Conservation (phyloP, 2,797 vertebrate genomes). For the Telmatherina bonti region DNA sequence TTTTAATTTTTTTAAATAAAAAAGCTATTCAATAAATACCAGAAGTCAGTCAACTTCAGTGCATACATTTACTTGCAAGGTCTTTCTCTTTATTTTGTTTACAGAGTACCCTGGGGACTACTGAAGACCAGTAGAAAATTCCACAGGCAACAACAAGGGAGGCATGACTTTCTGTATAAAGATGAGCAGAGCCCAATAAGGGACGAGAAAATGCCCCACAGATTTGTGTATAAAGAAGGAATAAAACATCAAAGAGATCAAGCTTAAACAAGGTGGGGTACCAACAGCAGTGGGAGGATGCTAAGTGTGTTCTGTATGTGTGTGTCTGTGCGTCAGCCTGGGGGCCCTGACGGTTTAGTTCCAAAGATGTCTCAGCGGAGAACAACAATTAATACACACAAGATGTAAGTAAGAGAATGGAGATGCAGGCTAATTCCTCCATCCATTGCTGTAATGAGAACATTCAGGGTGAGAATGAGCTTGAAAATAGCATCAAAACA, state of each 20-base stretch:
- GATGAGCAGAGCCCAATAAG: constrained; percentile 53
- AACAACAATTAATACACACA: constrained; percentile 72
- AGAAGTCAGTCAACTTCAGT: constrained; percentile 2
- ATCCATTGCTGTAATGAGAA: constrained; percentile 45
- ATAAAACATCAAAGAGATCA: constrained; percentile 65
- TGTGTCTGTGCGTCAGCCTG: constrained; percentile 45
- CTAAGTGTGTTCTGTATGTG: constrained; percentile 44
- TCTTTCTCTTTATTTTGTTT: constrained; percentile 39
- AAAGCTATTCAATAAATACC: constrained; percentile 35
- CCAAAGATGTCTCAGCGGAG: constrained; percentile 64
- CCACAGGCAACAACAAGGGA: constrained; percentile 34
- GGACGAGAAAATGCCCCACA: constrained; percentile 56
- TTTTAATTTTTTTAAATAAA: too few relatives aligned
- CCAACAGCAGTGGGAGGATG: constrained; percentile 59
- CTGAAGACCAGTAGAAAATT: constrained; percentile 44
- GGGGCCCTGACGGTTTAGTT: constrained; percentile 63
- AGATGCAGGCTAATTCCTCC: constrained; percentile 54
- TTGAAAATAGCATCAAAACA: constrained; percentile 48
- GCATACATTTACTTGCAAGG: constrained; percentile 26
- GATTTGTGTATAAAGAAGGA: constrained; percentile 61
- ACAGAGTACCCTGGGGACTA: constrained; percentile 23
- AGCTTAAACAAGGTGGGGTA: constrained; percentile 48
- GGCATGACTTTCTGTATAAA: constrained; percentile 56
- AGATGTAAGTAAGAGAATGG: constrained; percentile 39
- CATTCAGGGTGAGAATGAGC: constrained; percentile 41